Evolutionary conservation across 2,888 invertebrate species (phyloP), one percentile per base, ranked within the genome.

Genomic region (Abrostola tripartita): DNA sequence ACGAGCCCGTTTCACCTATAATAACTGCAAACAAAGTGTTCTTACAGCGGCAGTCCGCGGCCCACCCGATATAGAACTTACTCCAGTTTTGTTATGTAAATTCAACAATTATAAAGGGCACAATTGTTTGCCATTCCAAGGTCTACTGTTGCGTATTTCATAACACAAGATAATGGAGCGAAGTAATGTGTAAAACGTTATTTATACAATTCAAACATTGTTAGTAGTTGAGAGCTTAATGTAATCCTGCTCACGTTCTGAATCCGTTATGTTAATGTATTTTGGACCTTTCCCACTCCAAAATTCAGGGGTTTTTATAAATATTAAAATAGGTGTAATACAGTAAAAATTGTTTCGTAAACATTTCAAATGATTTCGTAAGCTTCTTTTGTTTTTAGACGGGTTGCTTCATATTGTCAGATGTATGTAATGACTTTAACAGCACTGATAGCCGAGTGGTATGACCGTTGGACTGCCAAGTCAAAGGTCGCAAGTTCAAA

Each of bases 161-260:
- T 60, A 65, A 42, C 49, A 50, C 50, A 14, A 64, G 65, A 63
- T 77, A 72, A 76, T 77, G 56, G 40, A 24, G 11, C 35, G 44
- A 56, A 69, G 69, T 56, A 62, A 57, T 62, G 55, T 62, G 35
- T 66, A 55, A 61, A 63, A 61, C 41, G 51, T 58, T 72, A 70
- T 66, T 68, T 73, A 69, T 65, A 71, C 66, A 65, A 67, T 67
- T 67, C 50, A 54, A 68, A 68, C 53, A 58, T 37, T 61, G 56
- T 69, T 52, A 70, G 64, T 69, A 66, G 63, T 64, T 52, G 53
- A 47, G 44, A 61, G 64, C 66, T 65, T 61, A 67, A 76, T 72
- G 62, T 74, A 71, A 78, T 68, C 70, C 74, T 40, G 11, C 64
- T 65, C 78, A 76, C 71, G 74, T 64, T 42, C 62, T 54, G 66